Conservation (phyloP, 2,888 invertebrate species). For the Apodemia hepburni region DNA sequence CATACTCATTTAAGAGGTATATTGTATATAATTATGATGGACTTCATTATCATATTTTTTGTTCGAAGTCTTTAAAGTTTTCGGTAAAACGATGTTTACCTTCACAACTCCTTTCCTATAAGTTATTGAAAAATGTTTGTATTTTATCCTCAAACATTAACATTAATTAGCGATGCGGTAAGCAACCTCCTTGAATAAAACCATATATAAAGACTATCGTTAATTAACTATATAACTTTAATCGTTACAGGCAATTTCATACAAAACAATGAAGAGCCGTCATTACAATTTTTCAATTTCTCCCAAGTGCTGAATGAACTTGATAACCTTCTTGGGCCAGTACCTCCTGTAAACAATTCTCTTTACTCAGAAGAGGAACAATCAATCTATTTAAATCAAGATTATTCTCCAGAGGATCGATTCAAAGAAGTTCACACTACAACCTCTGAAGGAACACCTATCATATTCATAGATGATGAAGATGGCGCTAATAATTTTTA, state of each 20-base stretch:
- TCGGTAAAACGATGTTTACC: no score
- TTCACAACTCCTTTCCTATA: no score
- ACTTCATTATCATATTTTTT: no score
- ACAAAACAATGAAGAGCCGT: background rate
- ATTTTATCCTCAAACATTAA: no score
- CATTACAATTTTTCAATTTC: background rate
- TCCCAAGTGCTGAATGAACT: background rate
- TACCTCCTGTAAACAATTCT: background rate
- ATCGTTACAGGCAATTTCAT: background rate
- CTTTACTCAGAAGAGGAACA: background rate
- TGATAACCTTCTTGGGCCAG: background rate
- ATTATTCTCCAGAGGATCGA: background rate
- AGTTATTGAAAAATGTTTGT: no score
- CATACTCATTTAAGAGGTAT: no score
- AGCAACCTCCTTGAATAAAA: no score
- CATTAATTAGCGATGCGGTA: no score
- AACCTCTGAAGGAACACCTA: background rate
- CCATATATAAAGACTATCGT: no score
- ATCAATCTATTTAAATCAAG: background rate
- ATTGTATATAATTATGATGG: no score
- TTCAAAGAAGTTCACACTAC: background rate
- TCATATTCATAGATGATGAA: background rate
- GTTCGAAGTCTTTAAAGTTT: no score
- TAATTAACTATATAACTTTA: no score
- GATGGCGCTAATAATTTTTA: background rate